Conservation (phyloP, 2,888 invertebrate species). For the Dasypogon diadema region DNA sequence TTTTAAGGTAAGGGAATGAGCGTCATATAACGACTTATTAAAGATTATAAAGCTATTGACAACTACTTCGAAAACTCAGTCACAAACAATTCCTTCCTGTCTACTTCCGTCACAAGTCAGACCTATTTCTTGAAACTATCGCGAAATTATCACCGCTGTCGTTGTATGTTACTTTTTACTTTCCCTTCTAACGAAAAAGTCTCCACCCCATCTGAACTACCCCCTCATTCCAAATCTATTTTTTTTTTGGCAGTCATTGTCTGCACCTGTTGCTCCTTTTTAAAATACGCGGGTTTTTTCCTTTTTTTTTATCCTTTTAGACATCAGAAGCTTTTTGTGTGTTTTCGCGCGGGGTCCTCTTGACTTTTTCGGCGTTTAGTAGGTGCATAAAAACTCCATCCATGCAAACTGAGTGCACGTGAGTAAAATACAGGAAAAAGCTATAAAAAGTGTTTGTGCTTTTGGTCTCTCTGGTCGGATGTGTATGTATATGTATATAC, state of each 20-base stretch:
- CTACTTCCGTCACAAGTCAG: too few species aligned
- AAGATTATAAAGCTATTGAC: too few species aligned
- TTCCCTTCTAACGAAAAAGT: too few species aligned
- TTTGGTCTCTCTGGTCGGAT: neutral
- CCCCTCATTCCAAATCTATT: neutral
- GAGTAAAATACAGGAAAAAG: constrained; percentile 23
- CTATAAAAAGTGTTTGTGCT: neutral
- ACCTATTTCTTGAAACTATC: too few species aligned
- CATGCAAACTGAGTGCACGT: constrained; percentile 39
- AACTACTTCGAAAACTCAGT: too few species aligned
- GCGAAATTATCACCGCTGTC: too few species aligned
- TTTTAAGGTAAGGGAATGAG: too few species aligned
- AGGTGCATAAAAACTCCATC: constrained; percentile 24
- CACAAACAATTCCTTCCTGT: too few species aligned
- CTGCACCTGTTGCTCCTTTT: constrained; percentile 27
- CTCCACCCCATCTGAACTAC: neutral
- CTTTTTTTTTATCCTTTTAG: neutral
- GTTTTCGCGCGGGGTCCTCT: neutral
- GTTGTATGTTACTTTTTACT: too few species aligned
- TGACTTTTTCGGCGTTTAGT: constrained; percentile 19
- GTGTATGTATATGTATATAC: neutral
- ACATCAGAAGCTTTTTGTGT: constrained; percentile 3
- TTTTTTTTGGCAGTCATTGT: constrained; percentile 21
- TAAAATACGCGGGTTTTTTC: constrained; percentile 27
- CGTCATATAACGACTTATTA: too few species aligned